Evolutionary conservation across 2,888 invertebrate species (phyloP), one percentile per base, ranked within the genome.

Genomic region (Bimastos eiseni): DNA sequence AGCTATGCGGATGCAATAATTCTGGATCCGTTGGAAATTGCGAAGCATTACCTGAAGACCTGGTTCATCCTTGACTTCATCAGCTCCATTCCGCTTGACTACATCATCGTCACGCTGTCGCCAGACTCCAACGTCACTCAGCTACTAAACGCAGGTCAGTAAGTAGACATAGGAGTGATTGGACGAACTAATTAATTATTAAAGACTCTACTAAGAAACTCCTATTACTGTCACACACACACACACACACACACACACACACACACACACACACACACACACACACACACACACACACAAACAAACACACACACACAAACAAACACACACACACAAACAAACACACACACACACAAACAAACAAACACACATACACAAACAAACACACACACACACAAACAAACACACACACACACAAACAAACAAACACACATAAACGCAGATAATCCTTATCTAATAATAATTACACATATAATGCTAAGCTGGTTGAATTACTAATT

Each of bases 1-100:
- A 89, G 90, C 34, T 91, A 89, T 38, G 91, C 91, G 21, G 91
- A 91, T 41, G 91, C 90, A 37, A 90, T 91, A 4, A 89, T 91
- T 44, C 88, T 91, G 86, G 91, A 91, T 41, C 91, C 91, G 41
- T 41, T 41, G 89, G 89, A 41, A 33, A 89, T 89, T 34, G 89
- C 89, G 41, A 89, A 89, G 89, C 41, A 89, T 89, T 89, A 89
- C 89, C 89, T 89, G 41, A 89, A 49, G 44, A 89, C 89, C 0
- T 89, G 89, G 89, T 89, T 89, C 49, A 37, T 89, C 6, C 49
- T 89, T 33, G 89, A 89, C 44, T 89, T 89, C 89, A 41, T 89
- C 41, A 89, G 89, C 36, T 89, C 89, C n/a, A 13, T 89, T 89
- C 89, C 89, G 33, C 89, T 89, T 13, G 89, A 89, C 89, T 89